Evolutionary conservation across 2,113 vertebrate genomes (phyloP).

Genomic region (Physeter macrocephalus): DNA sequence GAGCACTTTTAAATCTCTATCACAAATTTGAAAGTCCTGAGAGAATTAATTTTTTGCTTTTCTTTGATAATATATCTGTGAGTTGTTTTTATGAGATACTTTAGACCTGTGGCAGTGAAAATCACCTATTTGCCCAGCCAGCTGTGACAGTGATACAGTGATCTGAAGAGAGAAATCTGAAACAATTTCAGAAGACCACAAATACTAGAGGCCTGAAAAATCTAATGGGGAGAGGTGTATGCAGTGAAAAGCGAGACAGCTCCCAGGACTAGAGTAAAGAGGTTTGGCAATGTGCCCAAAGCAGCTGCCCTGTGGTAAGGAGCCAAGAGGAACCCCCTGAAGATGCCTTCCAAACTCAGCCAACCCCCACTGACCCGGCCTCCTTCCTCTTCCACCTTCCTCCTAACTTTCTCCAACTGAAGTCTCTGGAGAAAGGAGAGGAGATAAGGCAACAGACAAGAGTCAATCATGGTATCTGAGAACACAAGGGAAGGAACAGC

Average conservation of each 20-base stretch:
- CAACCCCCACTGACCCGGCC: background rate
- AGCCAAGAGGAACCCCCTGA: background rate
- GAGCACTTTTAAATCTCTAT: background rate
- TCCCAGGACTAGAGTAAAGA: background rate
- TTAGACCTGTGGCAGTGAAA: background rate
- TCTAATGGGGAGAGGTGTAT: background rate
- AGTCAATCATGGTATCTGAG: background rate
- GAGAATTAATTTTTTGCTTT: constrained; percentile 11
- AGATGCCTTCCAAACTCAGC: background rate
- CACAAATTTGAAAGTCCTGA: background rate
- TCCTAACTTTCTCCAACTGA: background rate
- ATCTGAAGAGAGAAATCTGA: background rate
- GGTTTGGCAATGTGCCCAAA: background rate
- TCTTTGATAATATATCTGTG: background rate
- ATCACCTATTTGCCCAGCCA: background rate
- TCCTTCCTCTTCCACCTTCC: background rate
- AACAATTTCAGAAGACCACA: background rate
- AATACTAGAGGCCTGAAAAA: background rate
- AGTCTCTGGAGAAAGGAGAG: background rate
- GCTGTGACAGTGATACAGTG: background rate
- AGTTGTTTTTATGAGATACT: background rate
- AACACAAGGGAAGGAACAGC: background rate
- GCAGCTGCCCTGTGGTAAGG: too few species aligned
- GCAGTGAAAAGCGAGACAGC: background rate
- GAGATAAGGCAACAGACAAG: background rate